These are phyloP conservation scores for Grantiella picta DNA, from an alignment of 2,113 vertebrate genomes.

Conservation along the genomic window DNA sequence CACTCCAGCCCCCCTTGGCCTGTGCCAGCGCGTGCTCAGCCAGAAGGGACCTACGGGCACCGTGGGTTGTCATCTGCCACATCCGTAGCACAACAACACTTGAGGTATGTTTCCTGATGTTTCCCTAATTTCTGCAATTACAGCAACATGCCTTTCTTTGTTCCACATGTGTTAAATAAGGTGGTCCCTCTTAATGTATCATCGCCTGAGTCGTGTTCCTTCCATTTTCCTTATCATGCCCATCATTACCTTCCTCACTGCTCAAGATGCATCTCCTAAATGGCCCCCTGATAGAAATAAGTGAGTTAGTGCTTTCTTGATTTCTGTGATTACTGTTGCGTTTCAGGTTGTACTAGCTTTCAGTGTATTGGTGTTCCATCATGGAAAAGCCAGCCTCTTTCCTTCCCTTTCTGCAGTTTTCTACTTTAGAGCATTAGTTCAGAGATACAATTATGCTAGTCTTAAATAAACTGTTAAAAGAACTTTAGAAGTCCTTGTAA, in stretches of 20 bases:
- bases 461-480: neutral
- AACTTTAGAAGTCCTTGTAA: neutral
- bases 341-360: neutral
- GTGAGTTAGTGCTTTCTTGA: neutral
- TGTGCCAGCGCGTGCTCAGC: rapidly evolving
- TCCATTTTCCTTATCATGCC: neutral
- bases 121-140: neutral
- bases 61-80: neutral
- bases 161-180: neutral
- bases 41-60: neutral
- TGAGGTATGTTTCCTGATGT: rapidly evolving
- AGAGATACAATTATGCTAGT: neutral
- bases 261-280: neutral
- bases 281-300: neutral
- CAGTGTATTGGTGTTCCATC: neutral
- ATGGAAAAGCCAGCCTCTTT: neutral
- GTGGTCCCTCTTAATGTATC: neutral
- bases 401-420: neutral
- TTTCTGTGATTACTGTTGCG: neutral
- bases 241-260: neutral
- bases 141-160: neutral
- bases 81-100: too few species aligned
- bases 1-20: neutral
- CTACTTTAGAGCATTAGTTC: neutral
- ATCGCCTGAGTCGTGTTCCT: neutral